Conservation (phyloP, 2,888 invertebrate genomes). For the Pterostichus madidus region DNA sequence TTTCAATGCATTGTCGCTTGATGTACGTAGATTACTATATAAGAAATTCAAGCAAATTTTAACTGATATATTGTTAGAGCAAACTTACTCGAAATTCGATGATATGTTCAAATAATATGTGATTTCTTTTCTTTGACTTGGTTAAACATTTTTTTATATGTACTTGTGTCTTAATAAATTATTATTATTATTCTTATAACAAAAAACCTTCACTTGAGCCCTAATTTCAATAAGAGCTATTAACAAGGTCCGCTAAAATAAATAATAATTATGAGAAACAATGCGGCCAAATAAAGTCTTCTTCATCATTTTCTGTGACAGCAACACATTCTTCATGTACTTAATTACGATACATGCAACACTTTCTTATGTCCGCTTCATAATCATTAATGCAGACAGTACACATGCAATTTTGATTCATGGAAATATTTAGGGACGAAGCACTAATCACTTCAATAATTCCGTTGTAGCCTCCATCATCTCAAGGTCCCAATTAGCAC, state of each 20-base stretch:
- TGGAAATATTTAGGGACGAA: neutral
- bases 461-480: too few species aligned
- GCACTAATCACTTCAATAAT: neutral
- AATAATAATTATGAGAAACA: neutral
- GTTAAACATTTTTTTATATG: too few species aligned
- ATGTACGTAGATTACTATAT: too few species aligned
- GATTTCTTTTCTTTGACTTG: too few species aligned
- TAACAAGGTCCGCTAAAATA: neutral
- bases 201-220: neutral
- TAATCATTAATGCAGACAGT: slow-evolving; percentile 47
- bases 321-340: slow-evolving; percentile 63
- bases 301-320: slow-evolving; percentile 50
- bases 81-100: too few species aligned
- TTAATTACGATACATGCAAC: slow-evolving; percentile 49
- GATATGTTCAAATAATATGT: too few species aligned
- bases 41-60: too few species aligned
- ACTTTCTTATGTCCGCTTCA: slow-evolving; percentile 55
- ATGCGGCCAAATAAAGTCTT: slow-evolving; percentile 47
- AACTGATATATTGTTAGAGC: too few species aligned
- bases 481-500: too few species aligned
- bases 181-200: too few species aligned
- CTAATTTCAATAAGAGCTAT: neutral
- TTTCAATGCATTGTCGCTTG: too few species aligned
- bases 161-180: too few species aligned
- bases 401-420: slow-evolving; percentile 47